phyloP scores from a whole-genome alignment of 2,113 vertebrate genomes.

The Myotis yumanensis region DNA sequence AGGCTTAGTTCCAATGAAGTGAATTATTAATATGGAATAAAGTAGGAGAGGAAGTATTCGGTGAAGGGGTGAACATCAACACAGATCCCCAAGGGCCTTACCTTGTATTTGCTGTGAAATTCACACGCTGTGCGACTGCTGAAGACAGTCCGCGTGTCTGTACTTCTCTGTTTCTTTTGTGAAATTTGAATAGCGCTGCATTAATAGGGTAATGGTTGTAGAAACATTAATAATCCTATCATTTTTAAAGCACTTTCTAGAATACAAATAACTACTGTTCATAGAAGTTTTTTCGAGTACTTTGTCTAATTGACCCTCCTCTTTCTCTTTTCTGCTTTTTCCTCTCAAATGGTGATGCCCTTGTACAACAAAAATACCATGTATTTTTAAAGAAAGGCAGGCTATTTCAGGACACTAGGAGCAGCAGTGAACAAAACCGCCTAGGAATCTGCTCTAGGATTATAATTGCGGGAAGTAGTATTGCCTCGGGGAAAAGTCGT shows the following conservation, averaged over 20 bases:
- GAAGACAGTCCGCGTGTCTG: background rate
- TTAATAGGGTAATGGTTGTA: background rate
- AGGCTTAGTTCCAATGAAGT: conserved; percentile 75
- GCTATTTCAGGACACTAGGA: background rate
- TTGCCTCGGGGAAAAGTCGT: background rate
- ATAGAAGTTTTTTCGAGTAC: conserved; percentile 17
- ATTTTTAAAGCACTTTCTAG: conserved; percentile 41
- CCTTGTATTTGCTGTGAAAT: conserved; percentile 32
- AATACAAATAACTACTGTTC: conserved; percentile 32
- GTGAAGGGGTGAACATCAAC: background rate
- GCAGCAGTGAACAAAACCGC: background rate
- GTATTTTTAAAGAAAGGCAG: background rate
- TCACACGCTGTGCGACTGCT: background rate
- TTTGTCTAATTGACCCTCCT: background rate
- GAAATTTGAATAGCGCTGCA: background rate
- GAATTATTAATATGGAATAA: conserved; percentile 77
- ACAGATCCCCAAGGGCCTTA: background rate
- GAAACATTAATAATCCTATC: background rate
- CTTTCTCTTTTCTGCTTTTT: background rate
- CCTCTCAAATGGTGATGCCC: background rate
- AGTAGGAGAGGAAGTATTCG: conserved; percentile 45
- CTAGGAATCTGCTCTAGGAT: background rate
- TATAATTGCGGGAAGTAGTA: background rate
- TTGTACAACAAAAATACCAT: background rate
- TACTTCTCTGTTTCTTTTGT: background rate